A percentile compares a stretch with the other conserved stretches of the same genome.
Evolutionary conservation across 2,113 vertebrate genomes (phyloP).

Genomic region (Chiloscyllium plagiosum): DNA sequence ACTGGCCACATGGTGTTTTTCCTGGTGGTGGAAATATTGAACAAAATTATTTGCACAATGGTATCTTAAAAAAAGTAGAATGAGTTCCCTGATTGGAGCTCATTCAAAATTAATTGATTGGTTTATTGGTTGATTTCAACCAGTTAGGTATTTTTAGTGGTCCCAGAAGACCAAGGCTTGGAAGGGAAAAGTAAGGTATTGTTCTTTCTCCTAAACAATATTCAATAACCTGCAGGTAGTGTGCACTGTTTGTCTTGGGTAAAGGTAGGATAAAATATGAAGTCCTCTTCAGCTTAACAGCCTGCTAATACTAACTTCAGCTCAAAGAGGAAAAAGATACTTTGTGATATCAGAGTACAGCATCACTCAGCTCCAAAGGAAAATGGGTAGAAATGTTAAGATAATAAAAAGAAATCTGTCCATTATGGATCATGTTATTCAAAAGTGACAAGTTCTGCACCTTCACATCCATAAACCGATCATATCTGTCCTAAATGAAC

Average conservation of each 20-base stretch:
- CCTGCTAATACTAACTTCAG: neutral
- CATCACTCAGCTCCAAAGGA: neutral
- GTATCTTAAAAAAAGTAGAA: no score
- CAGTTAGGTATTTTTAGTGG: neutral
- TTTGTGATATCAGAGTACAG: neutral
- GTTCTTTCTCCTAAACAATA: neutral
- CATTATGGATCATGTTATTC: neutral
- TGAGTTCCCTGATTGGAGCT: no score
- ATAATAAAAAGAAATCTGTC: neutral
- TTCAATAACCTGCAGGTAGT: neutral
- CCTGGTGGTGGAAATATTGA: no score
- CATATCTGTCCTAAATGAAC: neutral
- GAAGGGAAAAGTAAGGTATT: neutral
- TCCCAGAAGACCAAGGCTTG: neutral
- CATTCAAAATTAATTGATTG: neutral
- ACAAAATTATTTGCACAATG: no score
- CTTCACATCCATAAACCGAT: neutral
- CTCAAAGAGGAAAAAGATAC: neutral
- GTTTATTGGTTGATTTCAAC: neutral
- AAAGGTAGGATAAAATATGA: neutral
- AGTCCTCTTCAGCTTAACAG: neutral
- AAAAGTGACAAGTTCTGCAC: neutral
- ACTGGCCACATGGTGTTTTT: no score
- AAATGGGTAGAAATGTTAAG: neutral
- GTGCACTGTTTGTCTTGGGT: neutral